These are phyloP conservation scores for Poecilia picta DNA, from an alignment of 2,797 vertebrate species.

Conservation along the genomic window DNA sequence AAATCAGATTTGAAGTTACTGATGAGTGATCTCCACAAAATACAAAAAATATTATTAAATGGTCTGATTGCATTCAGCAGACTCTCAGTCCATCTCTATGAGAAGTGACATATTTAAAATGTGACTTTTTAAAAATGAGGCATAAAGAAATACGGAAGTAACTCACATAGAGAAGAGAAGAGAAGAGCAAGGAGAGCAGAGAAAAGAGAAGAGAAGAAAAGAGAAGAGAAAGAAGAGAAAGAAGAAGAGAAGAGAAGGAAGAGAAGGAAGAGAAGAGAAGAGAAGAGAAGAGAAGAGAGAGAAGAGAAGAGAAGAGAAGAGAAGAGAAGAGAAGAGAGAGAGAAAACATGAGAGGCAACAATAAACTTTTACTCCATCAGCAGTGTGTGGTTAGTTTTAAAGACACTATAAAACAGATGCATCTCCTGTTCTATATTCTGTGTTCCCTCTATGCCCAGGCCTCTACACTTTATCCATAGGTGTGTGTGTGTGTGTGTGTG, in stretches of 20 bases:
- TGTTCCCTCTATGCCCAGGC: neutral
- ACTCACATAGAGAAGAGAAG: neutral
- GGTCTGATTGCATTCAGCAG: neutral
- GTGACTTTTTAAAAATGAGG: neutral
- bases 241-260: neutral
- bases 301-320: neutral
- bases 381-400: neutral
- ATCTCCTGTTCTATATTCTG: no score
- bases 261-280: neutral
- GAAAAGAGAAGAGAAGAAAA: neutral
- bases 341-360: neutral
- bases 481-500: neutral
- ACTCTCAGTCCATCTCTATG: neutral
- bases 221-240: neutral
- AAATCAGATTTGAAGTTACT: neutral
- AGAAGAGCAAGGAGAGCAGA: no score
- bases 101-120: neutral
- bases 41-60: neutral
- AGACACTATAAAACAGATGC: neutral
- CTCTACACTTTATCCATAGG: neutral
- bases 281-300: no score
- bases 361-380: neutral
- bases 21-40: neutral
- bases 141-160: neutral
- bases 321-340: neutral